Percentiles rank a stretch among this genome's conserved stretches.
These are phyloP conservation scores for Cyclophora albipunctata DNA, from an alignment of 2,888 invertebrate species.

Conservation along the genomic window DNA sequence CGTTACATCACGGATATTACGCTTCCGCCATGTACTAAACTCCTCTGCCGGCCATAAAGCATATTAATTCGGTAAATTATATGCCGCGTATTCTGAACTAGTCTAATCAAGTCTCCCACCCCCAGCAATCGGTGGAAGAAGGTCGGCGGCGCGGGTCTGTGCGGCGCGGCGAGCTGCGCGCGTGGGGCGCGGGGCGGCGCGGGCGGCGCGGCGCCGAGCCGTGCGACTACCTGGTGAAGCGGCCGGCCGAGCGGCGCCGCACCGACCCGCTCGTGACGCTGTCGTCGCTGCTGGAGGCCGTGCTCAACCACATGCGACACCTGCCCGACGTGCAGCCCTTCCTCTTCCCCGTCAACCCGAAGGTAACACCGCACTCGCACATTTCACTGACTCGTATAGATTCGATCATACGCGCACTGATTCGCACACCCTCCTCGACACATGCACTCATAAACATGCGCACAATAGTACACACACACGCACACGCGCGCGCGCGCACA, in stretches of 20 bases:
- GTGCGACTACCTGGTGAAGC: slow-evolving; percentile 90
- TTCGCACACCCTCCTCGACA: too few species aligned
- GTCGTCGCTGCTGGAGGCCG: slow-evolving; percentile 91
- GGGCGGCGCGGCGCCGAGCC: slow-evolving; percentile 54
- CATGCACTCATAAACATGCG: too few species aligned
- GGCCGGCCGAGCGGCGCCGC: slow-evolving; percentile 91
- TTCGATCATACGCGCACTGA: too few species aligned
- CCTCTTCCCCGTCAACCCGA: slow-evolving; percentile 94
- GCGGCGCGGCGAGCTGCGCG: slow-evolving; percentile 84
- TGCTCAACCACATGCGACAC: slow-evolving; percentile 93
- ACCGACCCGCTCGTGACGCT: slow-evolving; percentile 98
- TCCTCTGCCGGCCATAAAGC: too few species aligned
- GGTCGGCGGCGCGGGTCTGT: slow-evolving; percentile 85
- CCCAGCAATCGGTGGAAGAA: slow-evolving; percentile 85
- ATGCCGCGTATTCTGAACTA: too few species aligned
- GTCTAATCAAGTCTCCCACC: too few species aligned
- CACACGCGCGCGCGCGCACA: too few species aligned
- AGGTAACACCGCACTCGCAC: slow-evolving; percentile 64
- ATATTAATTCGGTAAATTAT: too few species aligned
- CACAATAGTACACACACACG: too few species aligned
- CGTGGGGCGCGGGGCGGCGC: slow-evolving; percentile 49
- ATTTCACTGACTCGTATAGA: too few species aligned
- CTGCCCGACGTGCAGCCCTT: slow-evolving; percentile 95
- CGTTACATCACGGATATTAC: too few species aligned
- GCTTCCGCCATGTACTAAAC: too few species aligned